These are phyloP conservation scores for Amiota mariae DNA, from an alignment of 2,888 invertebrate species.

Conservation along the genomic window DNA sequence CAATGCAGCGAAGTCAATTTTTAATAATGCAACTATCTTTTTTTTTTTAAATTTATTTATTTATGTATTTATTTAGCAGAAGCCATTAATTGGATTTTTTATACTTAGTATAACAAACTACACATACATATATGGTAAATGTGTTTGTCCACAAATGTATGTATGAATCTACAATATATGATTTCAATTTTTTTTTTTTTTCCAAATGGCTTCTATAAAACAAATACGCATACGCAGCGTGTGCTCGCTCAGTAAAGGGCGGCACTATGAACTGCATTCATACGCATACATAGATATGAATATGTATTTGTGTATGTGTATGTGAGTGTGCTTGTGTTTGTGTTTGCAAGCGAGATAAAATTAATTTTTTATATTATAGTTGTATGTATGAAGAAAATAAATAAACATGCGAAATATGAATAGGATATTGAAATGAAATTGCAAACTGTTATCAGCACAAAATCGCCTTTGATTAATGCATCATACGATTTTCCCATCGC, in stretches of 20 bases:
- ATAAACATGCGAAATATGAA: constrained; percentile 41
- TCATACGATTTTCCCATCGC: constrained; percentile 16
- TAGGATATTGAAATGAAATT: constrained; percentile 45
- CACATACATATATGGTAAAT: too few species aligned
- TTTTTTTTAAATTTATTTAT: constrained; percentile 33
- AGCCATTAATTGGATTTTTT: constrained; percentile 59
- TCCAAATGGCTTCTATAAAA: constrained; percentile 18
- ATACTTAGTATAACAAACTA: constrained; percentile 23
- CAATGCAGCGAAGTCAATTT: constrained; percentile 19
- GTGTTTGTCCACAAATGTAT: constrained; percentile 8
- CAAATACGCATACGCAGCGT: constrained; percentile 7
- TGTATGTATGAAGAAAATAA: too few species aligned
- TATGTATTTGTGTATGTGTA: constrained; percentile 10
- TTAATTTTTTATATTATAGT: constrained; percentile 45
- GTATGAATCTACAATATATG: too few species aligned
- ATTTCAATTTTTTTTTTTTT: constrained; percentile 22
- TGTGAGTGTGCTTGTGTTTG: too few species aligned
- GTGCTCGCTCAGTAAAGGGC: not conserved
- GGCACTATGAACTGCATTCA: not conserved
- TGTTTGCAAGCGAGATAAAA: constrained; percentile 42
- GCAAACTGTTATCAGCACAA: constrained; percentile 49
- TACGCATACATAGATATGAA: constrained; percentile 41
- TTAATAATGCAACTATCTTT: constrained; percentile 33
- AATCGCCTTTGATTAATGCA: constrained; percentile 31
- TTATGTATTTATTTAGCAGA: constrained; percentile 45